Conservation (phyloP, 1,140 invertebrate genomes). For the Caenorhabditis remanei region DNA sequence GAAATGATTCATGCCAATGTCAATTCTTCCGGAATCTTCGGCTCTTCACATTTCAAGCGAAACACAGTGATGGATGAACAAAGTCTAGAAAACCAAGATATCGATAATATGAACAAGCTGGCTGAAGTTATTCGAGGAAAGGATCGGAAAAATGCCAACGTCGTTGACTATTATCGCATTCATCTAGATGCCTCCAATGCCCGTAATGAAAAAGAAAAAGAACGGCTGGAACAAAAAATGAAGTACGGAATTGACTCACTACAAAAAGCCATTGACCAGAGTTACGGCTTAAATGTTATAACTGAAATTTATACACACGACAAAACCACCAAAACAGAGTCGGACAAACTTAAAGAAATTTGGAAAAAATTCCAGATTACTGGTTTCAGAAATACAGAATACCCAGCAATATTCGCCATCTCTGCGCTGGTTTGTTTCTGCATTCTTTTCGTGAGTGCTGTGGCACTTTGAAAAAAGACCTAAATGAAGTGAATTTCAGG, state of each 20-base stretch:
- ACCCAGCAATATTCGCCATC: not conserved
- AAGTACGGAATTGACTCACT: constrained; percentile 1
- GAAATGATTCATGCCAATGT: not conserved
- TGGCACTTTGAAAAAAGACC: no score
- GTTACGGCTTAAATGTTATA: not conserved
- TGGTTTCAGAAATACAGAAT: not conserved
- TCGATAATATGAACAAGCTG: constrained; percentile 1
- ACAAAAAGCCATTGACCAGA: not conserved
- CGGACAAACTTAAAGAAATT: not conserved
- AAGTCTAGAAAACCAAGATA: not conserved
- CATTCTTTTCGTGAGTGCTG: constrained; percentile 26
- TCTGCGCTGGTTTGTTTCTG: not conserved
- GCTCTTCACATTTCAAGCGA: constrained; percentile 26
- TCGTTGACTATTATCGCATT: constrained; percentile 26
- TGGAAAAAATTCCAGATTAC: not conserved
- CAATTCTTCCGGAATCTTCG: constrained; percentile 22
- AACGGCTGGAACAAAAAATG: constrained; percentile 5
- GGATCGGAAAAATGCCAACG: constrained; percentile 10
- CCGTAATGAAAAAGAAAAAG: not conserved
- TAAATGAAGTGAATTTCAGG: not conserved
- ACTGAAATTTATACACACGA: constrained; percentile 2
- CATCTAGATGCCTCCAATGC: constrained; percentile 22
- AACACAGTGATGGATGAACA: not conserved
- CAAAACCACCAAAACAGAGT: not conserved
- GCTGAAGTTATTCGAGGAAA: not conserved